Evolutionary conservation across 2,797 vertebrate genomes (phyloP), one percentile per base, ranked within the genome.

Genomic region (Chaetodon trifasciatus): DNA sequence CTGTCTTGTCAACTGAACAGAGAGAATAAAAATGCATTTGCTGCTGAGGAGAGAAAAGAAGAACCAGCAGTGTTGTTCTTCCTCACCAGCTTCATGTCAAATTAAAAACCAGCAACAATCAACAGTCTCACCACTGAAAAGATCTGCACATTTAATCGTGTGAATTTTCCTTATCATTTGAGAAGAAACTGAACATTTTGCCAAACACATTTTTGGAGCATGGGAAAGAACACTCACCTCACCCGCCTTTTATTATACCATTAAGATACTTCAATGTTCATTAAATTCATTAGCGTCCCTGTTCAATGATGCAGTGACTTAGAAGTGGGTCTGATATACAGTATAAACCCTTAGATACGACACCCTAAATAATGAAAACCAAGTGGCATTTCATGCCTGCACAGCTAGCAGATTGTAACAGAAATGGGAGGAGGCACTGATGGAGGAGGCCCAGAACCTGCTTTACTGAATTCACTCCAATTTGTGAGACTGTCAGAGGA

Each of bases 111-210:
- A 57, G 24, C 39, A 83, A 86, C 19, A 57, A 76, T 39, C 44
- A 83, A 74, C 72, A 87, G 69, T 79, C 86, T 83, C 76, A 88
- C 71, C 60, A 78, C 68, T 90, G 63, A 87, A 93, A 92, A 88
- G 28, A 88, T 91, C 74, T 91, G 80, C 60, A 87, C 74, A 77
- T 94, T 95, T 94, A 92, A 93, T 93, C 19, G 74, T 68, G 83
- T 81, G 80, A 49, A 88, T 86, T 85, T 82, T 86, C 55, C 66
- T 89, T 87, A 91, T 87, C 13, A 91, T 85, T 85, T 78, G 72
- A 80, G 67, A 88, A 65, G 50, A 83, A 87, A 86, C 6, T 74
- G 35, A 87, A 90, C 76, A 85, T 86, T 77, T 87, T 74, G 55
- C 39, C 78, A 89, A 87, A 89, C 78, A 89, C 86, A 87, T 73